Evolutionary conservation across 2,797 vertebrate genomes (phyloP), one percentile per base, ranked within the genome.

Genomic region (Lagodon rhomboides): DNA sequence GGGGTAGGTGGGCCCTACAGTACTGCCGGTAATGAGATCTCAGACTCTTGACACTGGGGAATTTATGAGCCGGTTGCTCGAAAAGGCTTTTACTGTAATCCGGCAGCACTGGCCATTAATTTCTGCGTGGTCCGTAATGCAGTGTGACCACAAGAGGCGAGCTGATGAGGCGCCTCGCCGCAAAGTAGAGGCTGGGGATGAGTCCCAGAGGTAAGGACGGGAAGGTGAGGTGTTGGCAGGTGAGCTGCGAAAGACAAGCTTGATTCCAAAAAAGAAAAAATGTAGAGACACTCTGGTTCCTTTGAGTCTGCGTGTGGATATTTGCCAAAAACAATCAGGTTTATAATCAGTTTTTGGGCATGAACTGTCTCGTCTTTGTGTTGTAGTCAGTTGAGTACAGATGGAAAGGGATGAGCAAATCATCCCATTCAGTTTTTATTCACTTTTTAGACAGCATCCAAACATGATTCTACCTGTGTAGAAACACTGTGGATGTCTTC

Each of bases 51-150:
- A 51, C 41, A 53, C 49, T 17, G 27, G 10, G 23, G 5, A 46
- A 79, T 64, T 20, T 27, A 51, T 59, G 38, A 75, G 38, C 20
- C 59, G 46, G 41, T 64, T 46, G 50, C 56, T 10, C 16, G 54
- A 25, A 34, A 27, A 23, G 8, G 30, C 23, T 51, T 73, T 70
- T n/a, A 55, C 20, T 80, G 41, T 65, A 44, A 44, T 61, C 64
- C 63, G 54, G 27, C 63, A 53, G 51, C 66, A 49, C 18, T 12
- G 22, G 30, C 11, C 44, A 47, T 78, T 59, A 0, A 59, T 77
- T 50, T 18, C 5, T 64, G 25, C 73, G 68, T 27, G 17, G 12
- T 58, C 5, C 61, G 6, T 61, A 56, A 20, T 74, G 61, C 59
- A 62, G 49, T 34, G 17, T 20, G 8, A 27, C 15, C 22, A 55